Percentiles rank a stretch among this genome's conserved stretches.
Conservation (phyloP, 1,140 invertebrate species). For the Orius insidiosus region DNA sequence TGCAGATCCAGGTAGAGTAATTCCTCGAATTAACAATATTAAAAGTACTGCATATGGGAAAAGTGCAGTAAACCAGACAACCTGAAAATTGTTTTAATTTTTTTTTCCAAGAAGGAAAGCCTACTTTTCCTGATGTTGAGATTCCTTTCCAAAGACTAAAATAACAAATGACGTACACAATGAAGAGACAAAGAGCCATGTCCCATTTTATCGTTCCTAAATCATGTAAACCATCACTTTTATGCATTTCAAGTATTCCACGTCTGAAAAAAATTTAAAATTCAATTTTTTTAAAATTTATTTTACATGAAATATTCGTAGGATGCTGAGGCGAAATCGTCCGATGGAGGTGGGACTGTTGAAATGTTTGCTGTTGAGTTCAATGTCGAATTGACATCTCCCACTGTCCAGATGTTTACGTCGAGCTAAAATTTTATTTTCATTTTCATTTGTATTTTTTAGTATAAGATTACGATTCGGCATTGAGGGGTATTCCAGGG, state of each 20-base stretch:
- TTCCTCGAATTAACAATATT: conserved; percentile 77
- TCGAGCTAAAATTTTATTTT: conserved; percentile 10
- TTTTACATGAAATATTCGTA: conserved; percentile 93
- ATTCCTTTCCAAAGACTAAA: conserved; percentile 96
- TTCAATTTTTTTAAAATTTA: too few relatives aligned
- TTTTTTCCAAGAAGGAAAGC: background rate
- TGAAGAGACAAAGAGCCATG: conserved; percentile 69
- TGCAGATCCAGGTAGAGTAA: conserved; percentile 85
- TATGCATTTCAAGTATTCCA: conserved; percentile 74
- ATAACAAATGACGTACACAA: conserved; percentile 89
- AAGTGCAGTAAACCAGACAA: conserved; percentile 97
- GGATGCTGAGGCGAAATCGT: conserved; percentile 61
- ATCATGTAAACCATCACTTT: conserved; percentile 70
- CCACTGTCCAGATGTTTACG: conserved; percentile 13
- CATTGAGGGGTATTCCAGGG: conserved; percentile 85
- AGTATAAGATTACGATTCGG: conserved; percentile 35
- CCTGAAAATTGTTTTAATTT: conserved; percentile 34
- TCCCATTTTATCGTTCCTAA: conserved; percentile 80
- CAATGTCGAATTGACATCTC: conserved; percentile 9
- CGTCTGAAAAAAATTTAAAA: conserved; percentile 58
- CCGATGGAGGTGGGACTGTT: conserved; percentile 3
- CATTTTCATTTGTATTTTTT: too few relatives aligned
- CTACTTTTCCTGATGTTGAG: conserved; percentile 92
- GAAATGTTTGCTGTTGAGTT: conserved; percentile 9
- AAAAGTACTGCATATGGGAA: conserved; percentile 92